Percentiles rank a stretch among this genome's conserved stretches.
These are phyloP conservation scores for Tapirus indicus DNA, from an alignment of 2,797 vertebrate species.

Conservation along the genomic window DNA sequence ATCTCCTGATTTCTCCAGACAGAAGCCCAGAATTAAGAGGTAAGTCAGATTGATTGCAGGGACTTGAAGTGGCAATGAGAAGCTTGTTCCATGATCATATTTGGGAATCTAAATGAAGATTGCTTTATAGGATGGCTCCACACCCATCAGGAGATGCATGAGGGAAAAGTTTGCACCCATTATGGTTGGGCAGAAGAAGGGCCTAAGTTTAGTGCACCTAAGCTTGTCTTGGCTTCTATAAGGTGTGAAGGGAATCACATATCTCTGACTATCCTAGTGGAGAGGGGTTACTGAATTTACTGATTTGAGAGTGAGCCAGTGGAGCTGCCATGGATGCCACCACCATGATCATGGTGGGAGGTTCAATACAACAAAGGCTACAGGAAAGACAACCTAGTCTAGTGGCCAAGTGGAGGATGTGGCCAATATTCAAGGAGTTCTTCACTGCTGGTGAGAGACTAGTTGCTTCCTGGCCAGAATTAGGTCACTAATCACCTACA, in stretches of 20 bases:
- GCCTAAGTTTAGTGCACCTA: neutral
- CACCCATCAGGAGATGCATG: neutral
- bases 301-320: neutral
- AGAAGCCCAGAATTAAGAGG: neutral
- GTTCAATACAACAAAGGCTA: neutral
- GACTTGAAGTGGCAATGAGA: neutral
- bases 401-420: neutral
- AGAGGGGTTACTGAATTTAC: neutral
- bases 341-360: neutral
- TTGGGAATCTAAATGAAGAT: neutral
- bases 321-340: too few species aligned
- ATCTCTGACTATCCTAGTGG: neutral
- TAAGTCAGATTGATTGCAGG: neutral
- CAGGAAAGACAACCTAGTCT: neutral
- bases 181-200: neutral
- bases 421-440: neutral
- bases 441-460: neutral
- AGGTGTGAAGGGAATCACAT: neutral
- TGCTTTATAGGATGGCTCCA: neutral
- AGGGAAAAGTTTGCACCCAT: neutral
- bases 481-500: neutral
- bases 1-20: neutral
- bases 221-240: neutral
- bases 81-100: neutral
- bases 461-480: neutral